These are phyloP conservation scores for Pteropus rufus DNA, from an alignment of 2,797 vertebrate genomes.

Conservation along the genomic window DNA sequence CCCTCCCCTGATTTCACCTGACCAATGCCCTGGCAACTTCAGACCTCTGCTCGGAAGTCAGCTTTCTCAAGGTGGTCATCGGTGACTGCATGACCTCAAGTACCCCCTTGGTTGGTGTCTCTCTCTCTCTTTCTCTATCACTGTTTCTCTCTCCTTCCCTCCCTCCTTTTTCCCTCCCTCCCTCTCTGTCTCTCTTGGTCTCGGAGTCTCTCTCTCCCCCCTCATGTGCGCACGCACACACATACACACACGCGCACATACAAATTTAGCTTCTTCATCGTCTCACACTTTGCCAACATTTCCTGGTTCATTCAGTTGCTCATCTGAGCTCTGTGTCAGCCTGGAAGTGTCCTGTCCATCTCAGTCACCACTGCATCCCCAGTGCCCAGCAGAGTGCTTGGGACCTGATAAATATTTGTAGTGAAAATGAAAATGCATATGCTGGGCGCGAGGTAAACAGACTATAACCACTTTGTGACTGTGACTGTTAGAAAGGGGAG, in stretches of 20 bases:
- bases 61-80: neutral
- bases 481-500: neutral
- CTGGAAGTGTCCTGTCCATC: fast-evolving
- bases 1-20: too few relatives aligned
- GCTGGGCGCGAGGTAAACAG: fast-evolving
- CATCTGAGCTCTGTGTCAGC: neutral
- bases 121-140: neutral
- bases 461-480: fast-evolving
- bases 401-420: neutral
- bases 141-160: fast-evolving
- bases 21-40: neutral
- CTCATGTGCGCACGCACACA: fast-evolving
- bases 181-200: too few relatives aligned
- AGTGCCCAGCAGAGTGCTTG: fast-evolving
- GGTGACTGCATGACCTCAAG: neutral
- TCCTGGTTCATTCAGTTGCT: neutral
- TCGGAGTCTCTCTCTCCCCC: neutral
- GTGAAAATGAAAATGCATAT: fast-evolving
- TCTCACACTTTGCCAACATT: neutral
- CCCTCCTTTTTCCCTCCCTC: too few relatives aligned
- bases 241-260: fast-evolving
- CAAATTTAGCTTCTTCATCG: neutral
- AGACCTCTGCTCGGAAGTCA: neutral
- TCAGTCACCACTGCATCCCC: neutral
- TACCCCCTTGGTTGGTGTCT: too few relatives aligned